phyloP scores from a whole-genome alignment of 2,113 vertebrate genomes.

The Bubalus kerabau region DNA sequence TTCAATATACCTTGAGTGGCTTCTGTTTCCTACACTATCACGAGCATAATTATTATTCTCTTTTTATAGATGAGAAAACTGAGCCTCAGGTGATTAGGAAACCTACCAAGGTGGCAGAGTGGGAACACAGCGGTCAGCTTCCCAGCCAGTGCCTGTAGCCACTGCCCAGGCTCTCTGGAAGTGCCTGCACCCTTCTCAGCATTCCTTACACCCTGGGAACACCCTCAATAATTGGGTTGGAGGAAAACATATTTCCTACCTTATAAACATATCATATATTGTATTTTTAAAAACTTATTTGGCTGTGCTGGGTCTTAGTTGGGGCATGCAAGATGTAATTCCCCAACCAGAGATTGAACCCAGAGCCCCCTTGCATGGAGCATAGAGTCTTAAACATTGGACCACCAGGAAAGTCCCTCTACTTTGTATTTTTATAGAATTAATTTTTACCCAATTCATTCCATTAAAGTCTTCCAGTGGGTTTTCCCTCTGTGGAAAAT shows the following conservation, averaged over 20 bases:
- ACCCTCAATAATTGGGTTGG: rapidly evolving
- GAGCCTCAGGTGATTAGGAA: not conserved
- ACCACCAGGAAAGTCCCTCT: not conserved
- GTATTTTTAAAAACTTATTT: not conserved
- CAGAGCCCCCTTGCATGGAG: not conserved
- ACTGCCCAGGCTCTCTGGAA: rapidly evolving
- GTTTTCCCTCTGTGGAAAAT: not conserved
- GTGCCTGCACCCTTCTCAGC: not conserved
- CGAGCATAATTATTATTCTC: not conserved
- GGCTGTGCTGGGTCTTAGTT: not conserved
- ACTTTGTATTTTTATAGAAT: not conserved
- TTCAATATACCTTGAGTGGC: not conserved
- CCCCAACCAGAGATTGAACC: not conserved
- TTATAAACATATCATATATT: not conserved
- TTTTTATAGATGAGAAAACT: not conserved
- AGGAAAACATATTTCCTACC: not conserved
- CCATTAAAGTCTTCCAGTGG: not conserved
- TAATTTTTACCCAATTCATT: not conserved
- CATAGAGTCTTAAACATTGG: not conserved
- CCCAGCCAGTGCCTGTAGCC: not conserved
- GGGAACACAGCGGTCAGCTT: not conserved
- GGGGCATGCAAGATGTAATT: not conserved
- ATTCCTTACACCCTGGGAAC: rapidly evolving
- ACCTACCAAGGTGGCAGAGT: rapidly evolving
- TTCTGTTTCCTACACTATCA: not conserved